Evolutionary conservation across 2,797 vertebrate species (phyloP), one percentile per base, ranked within the genome.

Genomic region (Malacoctenus gilli): DNA sequence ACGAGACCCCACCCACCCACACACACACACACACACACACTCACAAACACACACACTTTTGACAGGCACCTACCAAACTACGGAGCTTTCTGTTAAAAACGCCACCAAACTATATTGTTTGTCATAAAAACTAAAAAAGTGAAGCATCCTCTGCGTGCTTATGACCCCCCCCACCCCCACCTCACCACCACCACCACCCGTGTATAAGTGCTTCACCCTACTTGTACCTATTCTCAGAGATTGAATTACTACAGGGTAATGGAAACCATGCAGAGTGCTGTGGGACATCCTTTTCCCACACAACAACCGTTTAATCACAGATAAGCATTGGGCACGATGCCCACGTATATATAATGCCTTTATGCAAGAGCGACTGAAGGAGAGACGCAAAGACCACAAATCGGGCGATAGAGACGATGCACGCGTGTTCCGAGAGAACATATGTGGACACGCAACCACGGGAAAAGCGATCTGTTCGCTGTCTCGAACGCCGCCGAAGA

Each of bases 261-360:
- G 88, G 89, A 88, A 85, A 83, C 66, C 66, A 54, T 79, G 78
- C 75, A 86, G 72, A 89, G 89, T 89, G 89, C 89, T 90, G 42
- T 85, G 85, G 87, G 88, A 88, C 85, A 75, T 88, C 84, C 82
- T 82, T 76, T 85, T 77, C 84, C 84, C 85, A 82, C 79, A 85
- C 83, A 89, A 86, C 78, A 87, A 87, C 77, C 82, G 63, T 90
- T 91, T 89, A 89, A 90, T 91, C 86, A 90, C 75, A 83, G 82
- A 63, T 61, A 76, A 84, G 72, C 68, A 68, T 53, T 30, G 75
- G 82, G 81, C 74, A 58, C 39, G 4, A 12, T 47, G 78, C 88
- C 85, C 88, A 64, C 60, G 36, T 53, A 59, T 59, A 62, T 49
- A 79, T 72, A 80, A 53, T 40, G 16, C 72, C 46, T 55, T 65